A percentile compares a stretch with the other conserved stretches of the same genome.
phyloP scores from a whole-genome alignment of 2,113 vertebrate genomes.

The Rhinolophus sinicus region DNA sequence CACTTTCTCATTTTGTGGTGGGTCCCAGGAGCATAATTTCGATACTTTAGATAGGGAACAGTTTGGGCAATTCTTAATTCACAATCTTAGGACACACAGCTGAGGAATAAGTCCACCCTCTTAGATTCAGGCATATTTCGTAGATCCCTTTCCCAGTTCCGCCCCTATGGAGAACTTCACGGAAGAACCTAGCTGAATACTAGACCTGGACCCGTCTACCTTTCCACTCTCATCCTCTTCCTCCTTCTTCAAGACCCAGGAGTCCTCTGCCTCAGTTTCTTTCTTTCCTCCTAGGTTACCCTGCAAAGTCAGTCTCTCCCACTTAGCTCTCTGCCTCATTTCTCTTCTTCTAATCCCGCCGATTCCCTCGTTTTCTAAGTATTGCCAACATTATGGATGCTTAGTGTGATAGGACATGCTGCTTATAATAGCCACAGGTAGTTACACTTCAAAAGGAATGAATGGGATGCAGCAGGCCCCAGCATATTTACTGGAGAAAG shows the following conservation, averaged over 20 bases:
- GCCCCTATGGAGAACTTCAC: background rate
- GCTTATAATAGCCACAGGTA: background rate
- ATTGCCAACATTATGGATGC: background rate
- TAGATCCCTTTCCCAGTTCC: background rate
- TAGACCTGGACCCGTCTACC: no score
- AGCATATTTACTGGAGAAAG: constrained; percentile 49
- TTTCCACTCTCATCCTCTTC: background rate
- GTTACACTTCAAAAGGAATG: background rate
- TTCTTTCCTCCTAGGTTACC: background rate
- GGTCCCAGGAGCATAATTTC: background rate
- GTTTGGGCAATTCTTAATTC: background rate
- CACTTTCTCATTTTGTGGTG: background rate
- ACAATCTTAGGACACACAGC: background rate
- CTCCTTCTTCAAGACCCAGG: background rate
- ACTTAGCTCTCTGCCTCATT: background rate
- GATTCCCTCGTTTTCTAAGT: background rate
- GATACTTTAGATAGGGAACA: background rate
- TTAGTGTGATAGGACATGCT: background rate
- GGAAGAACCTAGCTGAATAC: background rate
- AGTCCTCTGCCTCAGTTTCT: background rate
- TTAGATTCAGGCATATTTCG: background rate
- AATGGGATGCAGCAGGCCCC: background rate
- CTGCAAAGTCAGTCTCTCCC: background rate
- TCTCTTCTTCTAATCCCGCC: background rate
- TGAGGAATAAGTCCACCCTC: background rate